Percentiles rank a stretch among this genome's conserved stretches.
Evolutionary conservation across 2,113 vertebrate genomes (phyloP).

Genomic region (Epinephelus moara): DNA sequence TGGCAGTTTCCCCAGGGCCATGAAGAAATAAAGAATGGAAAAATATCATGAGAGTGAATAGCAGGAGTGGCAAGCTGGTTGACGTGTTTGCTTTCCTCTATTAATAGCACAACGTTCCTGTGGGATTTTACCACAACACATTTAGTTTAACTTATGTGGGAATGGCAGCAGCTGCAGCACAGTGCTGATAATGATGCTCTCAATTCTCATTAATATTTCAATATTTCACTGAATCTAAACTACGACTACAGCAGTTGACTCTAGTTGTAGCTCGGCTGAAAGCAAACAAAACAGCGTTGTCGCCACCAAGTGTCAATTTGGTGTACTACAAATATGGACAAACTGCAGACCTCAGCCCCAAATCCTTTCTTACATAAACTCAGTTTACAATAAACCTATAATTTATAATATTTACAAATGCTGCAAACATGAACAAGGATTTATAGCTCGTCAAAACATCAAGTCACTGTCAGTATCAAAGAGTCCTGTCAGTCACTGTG

Average conservation of each 20-base stretch:
- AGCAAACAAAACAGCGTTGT: conserved; percentile 2
- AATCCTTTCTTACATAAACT: not conserved
- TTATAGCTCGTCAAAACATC: not conserved
- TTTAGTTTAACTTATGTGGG: not conserved
- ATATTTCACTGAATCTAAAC: not conserved
- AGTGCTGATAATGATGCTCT: not conserved
- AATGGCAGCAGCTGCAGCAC: not conserved
- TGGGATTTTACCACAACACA: not conserved
- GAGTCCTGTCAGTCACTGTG: not conserved
- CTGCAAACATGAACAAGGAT: not conserved
- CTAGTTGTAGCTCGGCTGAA: not conserved
- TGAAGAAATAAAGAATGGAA: conserved; percentile 13
- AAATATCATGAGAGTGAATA: conserved; percentile 15
- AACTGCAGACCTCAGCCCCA: not conserved
- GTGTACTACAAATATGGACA: conserved; percentile 33
- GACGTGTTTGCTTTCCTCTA: not conserved
- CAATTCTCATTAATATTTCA: not conserved
- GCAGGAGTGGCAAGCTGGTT: conserved; percentile 7
- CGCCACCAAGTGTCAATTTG: conserved; percentile 52
- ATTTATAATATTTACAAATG: not conserved
- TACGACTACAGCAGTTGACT: not conserved
- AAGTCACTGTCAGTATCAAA: not conserved
- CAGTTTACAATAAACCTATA: too few relatives aligned
- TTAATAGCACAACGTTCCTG: not conserved
- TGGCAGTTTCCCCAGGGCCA: not conserved